Base-by-base conservation (phyloP, 2,888 invertebrate genomes). In the Leucophenga montana region DNA sequence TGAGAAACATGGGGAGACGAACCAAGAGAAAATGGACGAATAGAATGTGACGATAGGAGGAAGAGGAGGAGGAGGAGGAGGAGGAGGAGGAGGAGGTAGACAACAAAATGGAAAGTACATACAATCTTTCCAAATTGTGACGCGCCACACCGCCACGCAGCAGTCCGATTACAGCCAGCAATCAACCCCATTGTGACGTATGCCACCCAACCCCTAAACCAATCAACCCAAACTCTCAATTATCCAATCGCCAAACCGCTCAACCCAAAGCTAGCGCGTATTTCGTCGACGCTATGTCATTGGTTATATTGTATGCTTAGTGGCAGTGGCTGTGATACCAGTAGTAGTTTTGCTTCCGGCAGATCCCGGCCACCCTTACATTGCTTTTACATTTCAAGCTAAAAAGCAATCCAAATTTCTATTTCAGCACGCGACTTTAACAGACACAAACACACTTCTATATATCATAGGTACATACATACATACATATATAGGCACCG, bases 71-170 rank as follows among this genome's bases (percentile, higher is more conserved):
- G n/a, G n/a, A n/a, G n/a, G n/a, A 4, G 56, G 18, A 9, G 62
- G 11, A 16, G 61, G 57, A 31, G 20, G 61, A 48, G 18, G 59
- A 61, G 27, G 18, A 11, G n/a, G 59, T 1, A 20, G 64, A 31
- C 22, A 39, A 66, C 74, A 79, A 79, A 78, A 82, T 82, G 84
- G 84, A 84, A 84, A 83, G 78, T 82, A 85, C 81, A 80, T 83
- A 27, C 27, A 27, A 27, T 27, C 39, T 39, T 11, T 39, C 39
- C 76, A 78, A 82, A 80, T 80, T 77, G 77, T 80, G 69, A 70
- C 76, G 77, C 78, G 75, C 75, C 62, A 22, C 3, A 56, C 4
- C 18, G 59, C 59, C 11, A 59, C 22, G 22, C 14, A 14, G 20
- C 27, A 56, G 18, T 22, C 22, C n/a, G 27, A 14, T 14, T 16